Percentiles rank a stretch among this genome's conserved stretches.
These are phyloP conservation scores for Intellagama lesueurii DNA, from an alignment of 2,797 vertebrate genomes.

Conservation along the genomic window DNA sequence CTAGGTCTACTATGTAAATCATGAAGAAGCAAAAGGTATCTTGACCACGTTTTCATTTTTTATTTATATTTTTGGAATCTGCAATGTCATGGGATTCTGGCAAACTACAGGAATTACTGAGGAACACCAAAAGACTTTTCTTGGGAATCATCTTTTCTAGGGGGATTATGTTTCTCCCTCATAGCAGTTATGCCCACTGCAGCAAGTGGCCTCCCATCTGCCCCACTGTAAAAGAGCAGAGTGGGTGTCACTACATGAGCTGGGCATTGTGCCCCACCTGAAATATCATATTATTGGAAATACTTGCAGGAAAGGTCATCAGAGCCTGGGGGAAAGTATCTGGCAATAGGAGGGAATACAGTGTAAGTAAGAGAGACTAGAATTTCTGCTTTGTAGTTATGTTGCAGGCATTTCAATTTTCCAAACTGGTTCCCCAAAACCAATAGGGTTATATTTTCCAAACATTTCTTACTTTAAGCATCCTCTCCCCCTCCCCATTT, in stretches of 20 bases:
- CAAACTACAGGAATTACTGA: neutral
- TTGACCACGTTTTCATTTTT: neutral
- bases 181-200: neutral
- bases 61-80: neutral
- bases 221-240: neutral
- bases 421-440: neutral
- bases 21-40: neutral
- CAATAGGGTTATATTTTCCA: too few species aligned
- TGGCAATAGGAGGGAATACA: neutral
- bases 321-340: neutral
- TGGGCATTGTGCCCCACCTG: neutral
- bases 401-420: too few species aligned
- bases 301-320: neutral
- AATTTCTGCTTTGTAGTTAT: too few species aligned
- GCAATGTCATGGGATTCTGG: too few species aligned
- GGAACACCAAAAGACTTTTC: neutral
- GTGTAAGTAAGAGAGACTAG: too few species aligned
- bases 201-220: neutral
- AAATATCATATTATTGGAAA: neutral
- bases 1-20: neutral
- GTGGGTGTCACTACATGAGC: neutral
- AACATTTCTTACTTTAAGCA: too few species aligned
- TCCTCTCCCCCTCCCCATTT: too few species aligned
- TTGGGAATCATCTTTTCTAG: neutral
- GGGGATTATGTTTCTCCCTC: neutral